These are phyloP conservation scores for Monochamus saltuarius DNA, from an alignment of 1,140 invertebrate genomes.

Conservation along the genomic window DNA sequence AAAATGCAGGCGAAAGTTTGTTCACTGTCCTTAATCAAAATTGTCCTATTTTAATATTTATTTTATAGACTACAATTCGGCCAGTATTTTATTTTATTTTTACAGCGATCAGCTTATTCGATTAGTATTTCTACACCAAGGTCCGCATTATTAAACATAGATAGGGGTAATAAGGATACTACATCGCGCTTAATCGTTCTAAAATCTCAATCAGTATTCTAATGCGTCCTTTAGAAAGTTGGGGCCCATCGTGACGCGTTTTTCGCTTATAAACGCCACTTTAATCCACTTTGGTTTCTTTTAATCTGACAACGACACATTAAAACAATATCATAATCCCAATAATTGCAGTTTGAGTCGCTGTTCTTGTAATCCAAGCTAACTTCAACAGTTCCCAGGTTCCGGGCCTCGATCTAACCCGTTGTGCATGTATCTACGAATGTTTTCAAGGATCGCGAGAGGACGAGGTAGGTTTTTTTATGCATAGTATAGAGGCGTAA, in stretches of 20 bases:
- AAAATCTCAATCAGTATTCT: conserved; percentile 5
- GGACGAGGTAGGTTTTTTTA: too few relatives aligned
- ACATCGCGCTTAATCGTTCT: too few relatives aligned
- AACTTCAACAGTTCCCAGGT: conserved; percentile 29
- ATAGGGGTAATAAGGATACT: too few relatives aligned
- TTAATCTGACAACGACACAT: conserved; percentile 33
- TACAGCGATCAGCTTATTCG: too few relatives aligned
- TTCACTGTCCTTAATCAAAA: too few relatives aligned
- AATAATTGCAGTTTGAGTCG: conserved; percentile 38
- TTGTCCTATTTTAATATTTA: too few relatives aligned
- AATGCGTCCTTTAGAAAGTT: neutral
- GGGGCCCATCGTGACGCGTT: neutral
- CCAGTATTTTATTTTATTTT: too few relatives aligned
- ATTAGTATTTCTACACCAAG: too few relatives aligned
- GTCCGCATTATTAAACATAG: too few relatives aligned
- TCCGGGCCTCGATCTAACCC: neutral
- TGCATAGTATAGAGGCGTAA: too few relatives aligned
- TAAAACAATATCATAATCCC: conserved; percentile 41
- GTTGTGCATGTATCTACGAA: conserved; percentile 4
- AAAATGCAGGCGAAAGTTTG: too few relatives aligned
- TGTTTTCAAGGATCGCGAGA: neutral
- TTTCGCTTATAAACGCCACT: conserved; percentile 16
- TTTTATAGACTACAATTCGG: too few relatives aligned
- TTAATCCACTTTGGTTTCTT: conserved; percentile 28
- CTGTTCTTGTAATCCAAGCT: conserved; percentile 31